These are phyloP conservation scores for Chionodraco myersi DNA, from an alignment of 2,113 vertebrate genomes.

Conservation along the genomic window DNA sequence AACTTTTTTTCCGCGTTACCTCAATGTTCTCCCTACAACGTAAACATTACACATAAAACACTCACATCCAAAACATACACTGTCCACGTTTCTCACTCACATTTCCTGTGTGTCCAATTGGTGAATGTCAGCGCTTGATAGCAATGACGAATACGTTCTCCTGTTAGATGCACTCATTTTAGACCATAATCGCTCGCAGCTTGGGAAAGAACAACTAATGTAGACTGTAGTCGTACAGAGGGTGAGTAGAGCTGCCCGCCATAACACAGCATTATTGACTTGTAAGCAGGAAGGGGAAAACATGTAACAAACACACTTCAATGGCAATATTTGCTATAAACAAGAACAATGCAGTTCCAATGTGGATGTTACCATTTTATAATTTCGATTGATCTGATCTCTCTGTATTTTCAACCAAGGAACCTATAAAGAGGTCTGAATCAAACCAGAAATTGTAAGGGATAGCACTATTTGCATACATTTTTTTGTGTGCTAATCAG, in stretches of 20 bases:
- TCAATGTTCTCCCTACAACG: not conserved
- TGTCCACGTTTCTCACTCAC: conserved; percentile 14
- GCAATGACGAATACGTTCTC: conserved; percentile 52
- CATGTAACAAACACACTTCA: conserved; percentile 22
- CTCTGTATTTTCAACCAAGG: not conserved
- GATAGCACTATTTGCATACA: too few species aligned
- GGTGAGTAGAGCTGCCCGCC: conserved; percentile 16
- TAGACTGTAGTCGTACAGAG: conserved; percentile 40
- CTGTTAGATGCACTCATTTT: conserved; percentile 75
- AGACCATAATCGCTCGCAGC: conserved; percentile 77
- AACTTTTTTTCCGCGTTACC: not conserved
- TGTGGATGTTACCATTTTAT: not conserved
- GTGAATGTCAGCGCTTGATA: conserved; percentile 51
- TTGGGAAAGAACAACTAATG: conserved; percentile 82
- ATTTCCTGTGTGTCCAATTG: conserved; percentile 36
- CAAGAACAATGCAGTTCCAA: not conserved
- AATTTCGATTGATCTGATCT: not conserved
- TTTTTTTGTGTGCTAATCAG: conserved; percentile 9
- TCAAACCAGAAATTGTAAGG: too few species aligned
- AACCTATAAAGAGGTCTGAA: too few species aligned
- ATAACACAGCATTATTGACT: conserved; percentile 45
- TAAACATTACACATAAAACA: not conserved
- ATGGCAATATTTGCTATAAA: not conserved
- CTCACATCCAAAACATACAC: conserved; percentile 47
- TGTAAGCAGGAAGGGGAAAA: conserved; percentile 35